Conservation (phyloP, 37 sponge, comb jelly and placozoan genomes). For the Chondrosia reniformis region DNA sequence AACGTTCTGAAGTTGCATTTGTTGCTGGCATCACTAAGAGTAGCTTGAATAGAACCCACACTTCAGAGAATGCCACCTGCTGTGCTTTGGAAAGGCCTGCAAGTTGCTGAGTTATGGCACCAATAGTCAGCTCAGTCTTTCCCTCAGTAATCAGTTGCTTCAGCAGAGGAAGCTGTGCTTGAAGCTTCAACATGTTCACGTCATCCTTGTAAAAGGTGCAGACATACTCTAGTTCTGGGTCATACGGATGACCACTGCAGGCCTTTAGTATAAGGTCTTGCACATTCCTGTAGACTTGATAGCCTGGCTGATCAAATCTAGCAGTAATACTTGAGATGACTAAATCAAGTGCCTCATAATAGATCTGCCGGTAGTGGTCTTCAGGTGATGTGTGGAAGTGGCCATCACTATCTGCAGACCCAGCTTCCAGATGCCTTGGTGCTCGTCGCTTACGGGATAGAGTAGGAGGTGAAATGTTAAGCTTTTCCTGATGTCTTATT, state of each 20-base stretch:
- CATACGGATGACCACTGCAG: slow-evolving; percentile 12
- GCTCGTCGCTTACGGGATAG: slow-evolving; percentile 30
- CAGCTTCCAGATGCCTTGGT: slow-evolving; percentile 34
- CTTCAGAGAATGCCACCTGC: slow-evolving; percentile 16
- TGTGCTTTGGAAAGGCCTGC: not conserved
- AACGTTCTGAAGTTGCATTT: slow-evolving; percentile 20
- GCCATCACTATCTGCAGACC: slow-evolving; percentile 9
- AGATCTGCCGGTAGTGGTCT: slow-evolving; percentile 25
- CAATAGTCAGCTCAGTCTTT: not conserved
- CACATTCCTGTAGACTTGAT: slow-evolving; percentile 25
- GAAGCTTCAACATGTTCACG: not conserved
- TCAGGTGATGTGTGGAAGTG: slow-evolving; percentile 19
- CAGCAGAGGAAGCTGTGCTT: slow-evolving; percentile 16
- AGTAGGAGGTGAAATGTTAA: slow-evolving; percentile 1
- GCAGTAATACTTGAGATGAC: not conserved
- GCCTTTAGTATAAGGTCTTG: slow-evolving; percentile 8
- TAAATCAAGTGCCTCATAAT: slow-evolving; percentile 37
- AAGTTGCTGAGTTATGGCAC: not conserved
- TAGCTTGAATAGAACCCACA: slow-evolving; percentile 16
- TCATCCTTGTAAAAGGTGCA: slow-evolving; percentile 7
- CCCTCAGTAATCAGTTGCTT: not conserved
- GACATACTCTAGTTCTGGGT: slow-evolving; percentile 1
- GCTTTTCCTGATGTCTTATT: not conserved
- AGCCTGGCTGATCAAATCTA: slow-evolving; percentile 29
- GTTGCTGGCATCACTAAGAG: too few species aligned